Conservation (phyloP, 2,888 invertebrate genomes). For the Tipula confusa region DNA sequence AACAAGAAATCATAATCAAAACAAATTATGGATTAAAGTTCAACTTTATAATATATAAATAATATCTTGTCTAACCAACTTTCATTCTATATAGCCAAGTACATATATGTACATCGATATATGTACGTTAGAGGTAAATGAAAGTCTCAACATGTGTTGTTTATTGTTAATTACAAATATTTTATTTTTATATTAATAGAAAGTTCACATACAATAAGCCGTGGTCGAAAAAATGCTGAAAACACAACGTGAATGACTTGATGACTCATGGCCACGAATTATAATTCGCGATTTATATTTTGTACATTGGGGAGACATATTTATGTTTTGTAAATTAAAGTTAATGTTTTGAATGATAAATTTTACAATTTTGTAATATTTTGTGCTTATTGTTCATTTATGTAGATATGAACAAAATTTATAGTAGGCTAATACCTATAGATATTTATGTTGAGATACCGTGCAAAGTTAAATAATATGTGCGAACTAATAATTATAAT, state of each 20-base stretch:
- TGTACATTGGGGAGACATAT: background rate
- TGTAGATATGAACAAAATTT: background rate
- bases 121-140: background rate
- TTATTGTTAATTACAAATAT: background rate
- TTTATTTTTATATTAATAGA: background rate
- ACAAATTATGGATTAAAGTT: background rate
- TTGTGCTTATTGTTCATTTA: background rate
- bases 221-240: background rate
- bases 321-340: background rate
- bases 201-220: background rate
- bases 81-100: background rate
- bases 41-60: conserved; percentile 37
- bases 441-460: too few relatives aligned
- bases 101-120: background rate
- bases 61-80: background rate
- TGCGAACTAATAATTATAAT: too few relatives aligned
- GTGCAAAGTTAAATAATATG: too few relatives aligned
- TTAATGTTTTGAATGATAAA: background rate
- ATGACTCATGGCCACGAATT: background rate
- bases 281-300: too few relatives aligned
- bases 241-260: background rate
- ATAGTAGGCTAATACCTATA: background rate
- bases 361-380: background rate
- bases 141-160: background rate
- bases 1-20: conserved; percentile 34